Evolutionary conservation across 1,140 invertebrate species (phyloP).

Genomic region (Steinernema feltiae): DNA sequence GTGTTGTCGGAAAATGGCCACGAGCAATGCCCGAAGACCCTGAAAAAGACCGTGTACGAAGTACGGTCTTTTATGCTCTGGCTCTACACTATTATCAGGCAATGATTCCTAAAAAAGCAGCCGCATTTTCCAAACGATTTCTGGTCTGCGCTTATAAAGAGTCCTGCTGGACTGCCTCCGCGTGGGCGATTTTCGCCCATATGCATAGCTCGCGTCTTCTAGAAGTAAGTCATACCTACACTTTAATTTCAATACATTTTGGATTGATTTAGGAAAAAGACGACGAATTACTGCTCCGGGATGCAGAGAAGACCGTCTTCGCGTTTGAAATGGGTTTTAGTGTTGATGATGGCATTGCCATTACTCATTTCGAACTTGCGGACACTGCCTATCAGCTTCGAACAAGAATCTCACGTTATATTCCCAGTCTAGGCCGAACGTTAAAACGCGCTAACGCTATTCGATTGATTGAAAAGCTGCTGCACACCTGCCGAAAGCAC

Average conservation of each 20-base stretch:
- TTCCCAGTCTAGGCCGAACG: neutral
- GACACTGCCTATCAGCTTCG: conserved; percentile 13
- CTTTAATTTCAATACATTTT: conserved; percentile 14
- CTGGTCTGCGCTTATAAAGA: conserved; percentile 8
- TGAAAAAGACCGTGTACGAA: neutral
- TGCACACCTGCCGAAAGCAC: neutral
- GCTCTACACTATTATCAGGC: conserved; percentile 20
- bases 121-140: conserved; percentile 19
- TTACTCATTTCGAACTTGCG: conserved; percentile 18
- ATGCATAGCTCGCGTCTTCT: neutral
- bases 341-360: neutral
- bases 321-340: conserved; percentile 11
- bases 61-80: conserved; percentile 22
- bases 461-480: neutral
- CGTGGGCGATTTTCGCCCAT: conserved; percentile 21
- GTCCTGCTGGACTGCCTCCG: conserved; percentile 2
- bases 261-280: conserved; percentile 16
- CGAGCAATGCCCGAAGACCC: neutral
- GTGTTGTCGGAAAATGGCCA: neutral
- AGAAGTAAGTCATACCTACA: neutral
- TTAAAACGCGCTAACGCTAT: neutral
- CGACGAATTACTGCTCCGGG: conserved; percentile 1
- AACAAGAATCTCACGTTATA: neutral
- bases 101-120: conserved; percentile 13
- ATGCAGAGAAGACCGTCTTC: neutral